Evolutionary conservation across 2,888 invertebrate species (phyloP).

Genomic region (Lithophane leautieri): DNA sequence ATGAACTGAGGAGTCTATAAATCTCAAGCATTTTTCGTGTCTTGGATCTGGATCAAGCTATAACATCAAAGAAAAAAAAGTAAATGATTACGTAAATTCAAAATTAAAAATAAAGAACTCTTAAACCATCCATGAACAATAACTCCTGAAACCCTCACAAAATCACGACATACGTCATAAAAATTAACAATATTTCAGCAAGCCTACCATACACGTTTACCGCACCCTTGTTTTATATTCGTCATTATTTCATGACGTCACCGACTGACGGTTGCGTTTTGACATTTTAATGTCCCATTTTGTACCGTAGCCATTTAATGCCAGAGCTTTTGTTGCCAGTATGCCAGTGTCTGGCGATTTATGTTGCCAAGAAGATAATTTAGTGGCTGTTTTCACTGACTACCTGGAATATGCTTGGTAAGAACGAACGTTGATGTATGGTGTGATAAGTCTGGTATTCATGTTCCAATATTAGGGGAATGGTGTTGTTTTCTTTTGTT

Average conservation of each 20-base stretch:
- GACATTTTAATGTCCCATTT: slow-evolving; percentile 86
- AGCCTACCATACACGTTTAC: slow-evolving; percentile 15
- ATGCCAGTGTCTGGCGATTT: slow-evolving; percentile 73
- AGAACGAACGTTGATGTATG: slow-evolving; percentile 57
- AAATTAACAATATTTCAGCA: slow-evolving; percentile 44
- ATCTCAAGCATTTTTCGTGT: neutral
- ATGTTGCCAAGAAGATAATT: slow-evolving; percentile 77
- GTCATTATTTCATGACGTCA: slow-evolving; percentile 69
- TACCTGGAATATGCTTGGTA: slow-evolving; percentile 64
- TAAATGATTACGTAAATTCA: neutral
- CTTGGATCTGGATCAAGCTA: neutral
- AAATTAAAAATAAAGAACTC: neutral
- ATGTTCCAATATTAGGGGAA: slow-evolving; percentile 25
- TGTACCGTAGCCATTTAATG: slow-evolving; percentile 76
- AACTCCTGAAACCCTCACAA: slow-evolving; percentile 11
- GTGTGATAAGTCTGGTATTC: slow-evolving; percentile 37
- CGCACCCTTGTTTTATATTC: slow-evolving; percentile 61
- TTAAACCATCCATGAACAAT: neutral
- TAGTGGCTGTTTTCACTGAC: slow-evolving; percentile 69
- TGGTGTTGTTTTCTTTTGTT: slow-evolving; percentile 37
- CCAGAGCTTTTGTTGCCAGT: slow-evolving; percentile 78
- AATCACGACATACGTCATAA: slow-evolving; percentile 33
- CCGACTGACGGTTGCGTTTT: slow-evolving; percentile 73
- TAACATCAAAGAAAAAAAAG: neutral
- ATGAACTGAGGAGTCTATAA: neutral